Evolutionary conservation across 37 sponge, comb jelly and placozoan species (phyloP).

Genomic region (Beroe forskalii): DNA sequence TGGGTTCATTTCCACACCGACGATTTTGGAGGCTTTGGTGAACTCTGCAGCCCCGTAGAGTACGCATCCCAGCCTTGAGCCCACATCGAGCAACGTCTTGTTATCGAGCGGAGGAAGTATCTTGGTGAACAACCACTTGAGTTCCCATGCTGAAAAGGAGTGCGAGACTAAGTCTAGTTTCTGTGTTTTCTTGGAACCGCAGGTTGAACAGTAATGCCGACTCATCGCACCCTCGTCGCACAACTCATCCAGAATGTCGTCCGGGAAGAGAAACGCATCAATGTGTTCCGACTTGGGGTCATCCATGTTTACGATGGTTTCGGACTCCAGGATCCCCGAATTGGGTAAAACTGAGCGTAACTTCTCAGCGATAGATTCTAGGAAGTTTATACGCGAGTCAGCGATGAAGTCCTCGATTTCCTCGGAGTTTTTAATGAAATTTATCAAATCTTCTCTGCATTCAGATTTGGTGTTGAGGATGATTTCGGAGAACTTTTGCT

Average conservation of each 20-base stretch:
- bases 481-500: slow-evolving; percentile 32
- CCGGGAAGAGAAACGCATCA: slow-evolving; percentile 70
- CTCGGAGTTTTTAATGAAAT: slow-evolving; percentile 36
- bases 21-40: slow-evolving; percentile 47
- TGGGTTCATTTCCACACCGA: slow-evolving; percentile 68
- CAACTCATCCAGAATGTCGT: slow-evolving; percentile 65
- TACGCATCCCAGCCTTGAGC: slow-evolving; percentile 68
- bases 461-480: slow-evolving; percentile 29
- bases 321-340: not conserved
- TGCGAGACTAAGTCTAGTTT: slow-evolving; percentile 68
- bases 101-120: slow-evolving; percentile 67
- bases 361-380: slow-evolving; percentile 5
- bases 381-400: not conserved
- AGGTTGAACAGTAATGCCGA: slow-evolving; percentile 68
- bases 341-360: not conserved
- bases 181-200: slow-evolving; percentile 68
- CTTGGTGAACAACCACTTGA: slow-evolving; percentile 65
- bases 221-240: slow-evolving; percentile 65
- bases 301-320: slow-evolving; percentile 4
- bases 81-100: slow-evolving; percentile 68
- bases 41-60: slow-evolving; percentile 67
- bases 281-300: slow-evolving; percentile 60
- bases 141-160: slow-evolving; percentile 67
- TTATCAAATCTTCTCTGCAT: slow-evolving; percentile 28
- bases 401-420: slow-evolving; percentile 30